These are phyloP conservation scores for Glaucopsyche alexis DNA, from an alignment of 2,888 invertebrate genomes.

Conservation along the genomic window DNA sequence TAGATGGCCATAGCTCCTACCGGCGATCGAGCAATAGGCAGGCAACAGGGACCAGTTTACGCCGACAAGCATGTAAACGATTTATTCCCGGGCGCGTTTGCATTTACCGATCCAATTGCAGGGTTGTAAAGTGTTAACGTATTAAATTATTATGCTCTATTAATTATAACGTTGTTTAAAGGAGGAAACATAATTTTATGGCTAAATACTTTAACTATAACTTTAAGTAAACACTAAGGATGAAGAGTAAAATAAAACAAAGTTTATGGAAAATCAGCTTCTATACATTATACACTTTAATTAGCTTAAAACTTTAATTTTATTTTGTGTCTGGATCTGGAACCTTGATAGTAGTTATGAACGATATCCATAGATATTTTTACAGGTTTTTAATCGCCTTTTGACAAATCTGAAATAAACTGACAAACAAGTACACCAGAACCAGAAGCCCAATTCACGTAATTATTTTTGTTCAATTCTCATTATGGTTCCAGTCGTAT, in stretches of 20 bases:
- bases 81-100: constrained; percentile 77
- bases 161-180: constrained; percentile 4
- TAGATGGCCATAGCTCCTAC: constrained; percentile 51
- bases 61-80: constrained; percentile 80
- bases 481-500: no score
- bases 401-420: no score
- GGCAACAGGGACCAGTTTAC: constrained; percentile 74
- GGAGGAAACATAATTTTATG: constrained; percentile 10
- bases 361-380: no score
- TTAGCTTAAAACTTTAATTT: neutral
- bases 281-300: no score
- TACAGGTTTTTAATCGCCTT: no score
- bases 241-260: neutral
- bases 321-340: neutral
- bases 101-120: constrained; percentile 75
- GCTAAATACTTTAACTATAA: neutral
- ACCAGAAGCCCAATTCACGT: no score
- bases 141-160: constrained; percentile 4
- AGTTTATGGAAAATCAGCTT: neutral
- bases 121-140: constrained; percentile 50
- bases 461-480: no score
- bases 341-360: neutral
- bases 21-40: constrained; percentile 52
- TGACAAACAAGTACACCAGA: no score
- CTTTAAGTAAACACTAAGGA: neutral